Evolutionary conservation across 1,140 invertebrate genomes (phyloP).

Genomic region (Heliconius himera): DNA sequence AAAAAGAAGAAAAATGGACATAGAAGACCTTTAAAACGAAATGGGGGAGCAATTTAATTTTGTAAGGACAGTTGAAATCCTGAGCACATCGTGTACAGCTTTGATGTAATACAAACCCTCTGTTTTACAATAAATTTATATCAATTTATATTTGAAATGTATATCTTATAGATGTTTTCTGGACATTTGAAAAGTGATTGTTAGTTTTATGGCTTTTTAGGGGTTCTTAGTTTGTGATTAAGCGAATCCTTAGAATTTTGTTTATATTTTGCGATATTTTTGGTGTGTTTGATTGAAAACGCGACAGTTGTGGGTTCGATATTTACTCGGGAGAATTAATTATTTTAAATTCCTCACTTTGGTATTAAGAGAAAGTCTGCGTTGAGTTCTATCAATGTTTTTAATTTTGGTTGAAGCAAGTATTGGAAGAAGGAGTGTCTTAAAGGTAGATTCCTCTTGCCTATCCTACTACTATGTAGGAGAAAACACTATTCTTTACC

Average conservation of each 20-base stretch:
- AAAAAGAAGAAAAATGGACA: slow-evolving; percentile 47
- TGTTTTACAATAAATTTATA: slow-evolving; percentile 48
- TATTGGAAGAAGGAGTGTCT: too few relatives aligned
- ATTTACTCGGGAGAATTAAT: too few relatives aligned
- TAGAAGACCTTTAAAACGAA: slow-evolving; percentile 54
- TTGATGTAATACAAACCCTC: slow-evolving; percentile 56
- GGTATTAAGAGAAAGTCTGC: too few relatives aligned
- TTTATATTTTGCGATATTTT: not conserved
- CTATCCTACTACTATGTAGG: too few relatives aligned
- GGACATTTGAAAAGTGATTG: slow-evolving; percentile 29
- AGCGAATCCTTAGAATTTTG: not conserved
- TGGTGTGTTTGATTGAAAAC: too few relatives aligned
- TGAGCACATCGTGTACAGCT: slow-evolving; percentile 54
- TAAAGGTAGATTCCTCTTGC: too few relatives aligned
- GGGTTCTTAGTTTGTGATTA: slow-evolving; percentile 2
- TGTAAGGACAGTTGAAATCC: slow-evolving; percentile 53
- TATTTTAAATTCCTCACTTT: too few relatives aligned
- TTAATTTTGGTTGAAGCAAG: too few relatives aligned
- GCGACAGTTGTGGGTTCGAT: too few relatives aligned
- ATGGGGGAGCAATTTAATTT: slow-evolving; percentile 55
- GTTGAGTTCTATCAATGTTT: too few relatives aligned
- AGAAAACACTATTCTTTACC: too few relatives aligned
- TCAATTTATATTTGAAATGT: slow-evolving; percentile 44
- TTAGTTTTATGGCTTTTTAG: not conserved
- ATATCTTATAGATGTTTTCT: slow-evolving; percentile 24